Evolutionary conservation across 92 coral and sea anemone genomes (phyloP).

Genomic region (Meandrina meandrites): DNA sequence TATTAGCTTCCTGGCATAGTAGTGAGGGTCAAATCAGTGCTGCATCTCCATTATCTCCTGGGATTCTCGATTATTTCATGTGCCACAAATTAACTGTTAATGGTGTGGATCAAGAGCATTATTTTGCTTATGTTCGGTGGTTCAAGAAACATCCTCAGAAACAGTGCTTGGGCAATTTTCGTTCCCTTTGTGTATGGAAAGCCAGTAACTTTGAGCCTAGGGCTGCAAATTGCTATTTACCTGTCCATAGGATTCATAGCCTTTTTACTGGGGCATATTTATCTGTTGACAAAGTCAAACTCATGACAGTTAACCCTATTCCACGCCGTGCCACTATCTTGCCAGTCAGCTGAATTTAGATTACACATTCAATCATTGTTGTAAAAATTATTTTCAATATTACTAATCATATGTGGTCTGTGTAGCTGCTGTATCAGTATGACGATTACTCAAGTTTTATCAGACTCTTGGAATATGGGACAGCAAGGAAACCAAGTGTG

Average conservation of each 20-base stretch:
- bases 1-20: no score
- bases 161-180: constrained; percentile 7
- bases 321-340: constrained; percentile 16
- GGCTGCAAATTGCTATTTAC: not conserved
- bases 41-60: constrained; percentile 27
- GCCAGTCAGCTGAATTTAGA: not conserved
- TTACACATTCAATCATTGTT: not conserved
- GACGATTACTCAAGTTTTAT: no score
- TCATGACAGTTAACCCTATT: constrained; percentile 29
- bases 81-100: constrained; percentile 11
- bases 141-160: constrained; percentile 13
- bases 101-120: constrained; percentile 9
- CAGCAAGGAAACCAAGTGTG: no score
- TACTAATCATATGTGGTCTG: not conserved
- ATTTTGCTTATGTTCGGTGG: constrained; percentile 30
- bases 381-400: no score
- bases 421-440: not conserved
- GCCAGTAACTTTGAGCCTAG: constrained; percentile 16
- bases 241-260: constrained; percentile 21
- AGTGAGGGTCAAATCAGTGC: no score
- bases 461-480: no score
- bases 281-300: no score
- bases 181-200: constrained; percentile 16
- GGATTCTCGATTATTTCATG: constrained; percentile 1
- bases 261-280: constrained; percentile 13